Conservation (phyloP, 2,113 vertebrate genomes). For the Sinocyclocheilus anshuiensis region DNA sequence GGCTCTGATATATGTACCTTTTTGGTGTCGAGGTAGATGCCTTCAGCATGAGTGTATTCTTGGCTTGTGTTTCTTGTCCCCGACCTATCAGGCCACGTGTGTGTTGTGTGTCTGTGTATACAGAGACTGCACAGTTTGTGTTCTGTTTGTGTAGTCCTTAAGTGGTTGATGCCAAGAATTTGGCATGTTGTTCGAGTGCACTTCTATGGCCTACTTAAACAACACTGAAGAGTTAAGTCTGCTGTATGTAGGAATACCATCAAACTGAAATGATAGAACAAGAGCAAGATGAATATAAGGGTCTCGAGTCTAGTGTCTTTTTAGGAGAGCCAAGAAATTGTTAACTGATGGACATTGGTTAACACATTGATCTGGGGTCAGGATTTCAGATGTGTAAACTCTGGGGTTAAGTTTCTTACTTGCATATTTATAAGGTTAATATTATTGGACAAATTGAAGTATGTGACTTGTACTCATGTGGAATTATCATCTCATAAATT, state of each 20-base stretch:
- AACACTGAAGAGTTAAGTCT: neutral
- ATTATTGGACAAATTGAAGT: neutral
- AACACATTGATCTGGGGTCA: neutral
- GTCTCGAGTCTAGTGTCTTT: neutral
- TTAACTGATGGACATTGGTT: neutral
- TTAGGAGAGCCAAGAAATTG: neutral
- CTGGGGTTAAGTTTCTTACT: neutral
- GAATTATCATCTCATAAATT: neutral
- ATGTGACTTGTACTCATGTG: neutral
- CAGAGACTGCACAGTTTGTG: constrained; percentile 22
- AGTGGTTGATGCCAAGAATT: constrained; percentile 29
- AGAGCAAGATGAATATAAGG: neutral
- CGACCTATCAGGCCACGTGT: constrained; percentile 37
- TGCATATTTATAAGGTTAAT: neutral
- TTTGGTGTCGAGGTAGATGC: constrained; percentile 37
- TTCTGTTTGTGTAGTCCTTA: constrained; percentile 39
- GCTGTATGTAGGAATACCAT: neutral
- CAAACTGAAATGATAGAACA: neutral
- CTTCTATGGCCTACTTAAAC: neutral
- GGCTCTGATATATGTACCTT: constrained; percentile 21
- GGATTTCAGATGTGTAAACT: neutral
- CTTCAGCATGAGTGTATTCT: constrained; percentile 47
- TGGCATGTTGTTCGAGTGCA: constrained; percentile 15
- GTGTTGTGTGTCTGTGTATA: constrained; percentile 30
- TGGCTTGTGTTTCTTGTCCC: constrained; percentile 31